Conservation (phyloP, 2,797 vertebrate genomes). For the Urophycis tenuis region DNA sequence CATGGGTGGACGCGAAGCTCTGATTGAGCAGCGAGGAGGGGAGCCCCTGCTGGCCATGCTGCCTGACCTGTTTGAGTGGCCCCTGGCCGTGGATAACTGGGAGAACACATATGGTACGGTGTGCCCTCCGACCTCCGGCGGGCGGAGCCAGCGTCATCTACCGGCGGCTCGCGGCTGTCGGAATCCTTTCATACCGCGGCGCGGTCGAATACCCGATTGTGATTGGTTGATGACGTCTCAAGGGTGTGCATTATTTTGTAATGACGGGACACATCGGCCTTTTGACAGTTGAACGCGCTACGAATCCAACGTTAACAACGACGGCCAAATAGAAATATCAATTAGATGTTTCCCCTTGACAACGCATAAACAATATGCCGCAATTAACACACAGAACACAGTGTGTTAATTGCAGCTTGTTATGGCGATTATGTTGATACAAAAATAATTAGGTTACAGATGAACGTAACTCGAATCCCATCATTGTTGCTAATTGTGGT, state of each 20-base stretch:
- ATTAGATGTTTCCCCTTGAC: not conserved
- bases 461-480: not conserved
- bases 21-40: constrained; percentile 81
- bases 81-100: constrained; percentile 82
- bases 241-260: not conserved
- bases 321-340: not conserved
- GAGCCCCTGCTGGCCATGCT: constrained; percentile 77
- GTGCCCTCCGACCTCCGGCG: constrained; percentile 3
- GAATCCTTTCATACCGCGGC: not conserved
- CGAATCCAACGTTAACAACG: not conserved
- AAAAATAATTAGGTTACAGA: not conserved
- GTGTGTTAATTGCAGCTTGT: not conserved
- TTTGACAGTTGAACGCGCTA: too few relatives aligned
- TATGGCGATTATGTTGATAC: not conserved
- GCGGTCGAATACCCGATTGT: not conserved
- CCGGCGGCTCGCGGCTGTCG: not conserved
- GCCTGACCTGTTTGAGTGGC: constrained; percentile 81
- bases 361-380: not conserved
- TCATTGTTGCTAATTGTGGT: not conserved
- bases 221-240: not conserved
- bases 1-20: constrained; percentile 61
- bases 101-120: constrained; percentile 71
- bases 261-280: not conserved
- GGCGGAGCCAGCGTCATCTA: not conserved
- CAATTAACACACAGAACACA: not conserved